Percentiles rank a stretch among this genome's conserved stretches.
phyloP scores from a whole-genome alignment of 2,113 vertebrate genomes.

The Haplochromis vanheusdeni region DNA sequence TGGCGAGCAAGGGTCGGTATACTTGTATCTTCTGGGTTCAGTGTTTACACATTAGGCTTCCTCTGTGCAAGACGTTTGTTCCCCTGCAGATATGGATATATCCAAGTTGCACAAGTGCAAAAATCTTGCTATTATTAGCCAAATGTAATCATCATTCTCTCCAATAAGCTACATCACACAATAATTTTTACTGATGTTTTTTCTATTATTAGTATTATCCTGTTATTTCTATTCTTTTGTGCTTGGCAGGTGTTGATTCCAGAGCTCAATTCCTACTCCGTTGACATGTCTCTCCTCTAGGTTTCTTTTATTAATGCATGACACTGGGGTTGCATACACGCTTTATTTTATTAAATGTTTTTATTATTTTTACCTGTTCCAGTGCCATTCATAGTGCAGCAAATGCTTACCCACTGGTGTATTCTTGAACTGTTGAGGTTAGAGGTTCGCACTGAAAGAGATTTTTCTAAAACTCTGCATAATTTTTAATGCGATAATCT shows the following conservation, averaged over 20 bases:
- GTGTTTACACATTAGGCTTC: neutral
- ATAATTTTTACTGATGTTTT: neutral
- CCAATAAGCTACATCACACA: neutral
- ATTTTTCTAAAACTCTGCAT: neutral
- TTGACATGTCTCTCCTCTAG: rapidly evolving
- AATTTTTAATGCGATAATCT: neutral
- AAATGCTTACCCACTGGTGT: neutral
- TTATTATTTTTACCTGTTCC: neutral
- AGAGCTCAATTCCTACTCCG: rapidly evolving
- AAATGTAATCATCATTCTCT: neutral
- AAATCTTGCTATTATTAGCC: neutral
- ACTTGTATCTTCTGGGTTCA: neutral
- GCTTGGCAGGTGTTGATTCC: rapidly evolving
- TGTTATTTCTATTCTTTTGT: neutral
- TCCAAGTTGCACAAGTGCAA: neutral
- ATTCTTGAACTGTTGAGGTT: neutral
- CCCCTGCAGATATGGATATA: neutral
- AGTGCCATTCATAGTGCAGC: neutral
- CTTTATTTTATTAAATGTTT: neutral
- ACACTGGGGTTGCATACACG: neutral
- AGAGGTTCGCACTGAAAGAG: neutral
- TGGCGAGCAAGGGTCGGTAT: rapidly evolving
- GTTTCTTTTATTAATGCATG: neutral
- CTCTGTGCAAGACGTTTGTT: rapidly evolving
- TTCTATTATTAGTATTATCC: neutral